Base-by-base conservation (phyloP, 1,140 invertebrate species). In the Bicyclus anynana region DNA sequence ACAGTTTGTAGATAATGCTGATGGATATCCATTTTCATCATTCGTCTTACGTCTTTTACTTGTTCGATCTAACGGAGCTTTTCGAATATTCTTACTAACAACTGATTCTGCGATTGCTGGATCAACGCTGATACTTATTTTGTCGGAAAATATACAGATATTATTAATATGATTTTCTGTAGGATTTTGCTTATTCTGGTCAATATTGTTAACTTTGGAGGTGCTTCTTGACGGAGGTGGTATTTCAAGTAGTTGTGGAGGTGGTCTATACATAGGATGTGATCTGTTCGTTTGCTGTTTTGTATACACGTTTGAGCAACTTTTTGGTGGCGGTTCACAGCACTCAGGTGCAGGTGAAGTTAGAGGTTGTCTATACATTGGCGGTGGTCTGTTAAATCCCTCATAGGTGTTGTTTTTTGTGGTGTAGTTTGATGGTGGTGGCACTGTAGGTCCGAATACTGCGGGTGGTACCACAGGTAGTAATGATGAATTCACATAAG, bases 101-200 rank as follows among this genome's bases (percentile, higher is more conserved):
- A 17, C 0, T 40, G 13, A 0, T 40, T 17, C 17, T 40, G 16
- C 37, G 17, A 40, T 5, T 17, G 37, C 4, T 40, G 50, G 35
- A 23, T 40, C 3, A 40, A 52, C 5, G 14, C 20, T 40, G 5
- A 52, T 52, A 40, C 12, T 40, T 13, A 52, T 16, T 52, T 40
- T n/a, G 12, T 9, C 12, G 7, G 50, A 40, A 14, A 52, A 42
- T 4, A 52, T n/a, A 26, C 37, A 27, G 5, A 40, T 12, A 10
- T 5, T 17, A 9, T 5, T 40, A 1, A 16, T 12, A 16, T 14
- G 16, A 17, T 12, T 10, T 35, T 40, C 16, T 16, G 37, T 1
- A 14, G 16, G 16, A 40, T 4, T 17, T 17, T 5, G 16, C 14
- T 35, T n/a, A n/a, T 53, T 44, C 17, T 29, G 5, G 3, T 9